Evolutionary conservation across 2,797 vertebrate species (phyloP).

Genomic region (Garrulus glandarius): DNA sequence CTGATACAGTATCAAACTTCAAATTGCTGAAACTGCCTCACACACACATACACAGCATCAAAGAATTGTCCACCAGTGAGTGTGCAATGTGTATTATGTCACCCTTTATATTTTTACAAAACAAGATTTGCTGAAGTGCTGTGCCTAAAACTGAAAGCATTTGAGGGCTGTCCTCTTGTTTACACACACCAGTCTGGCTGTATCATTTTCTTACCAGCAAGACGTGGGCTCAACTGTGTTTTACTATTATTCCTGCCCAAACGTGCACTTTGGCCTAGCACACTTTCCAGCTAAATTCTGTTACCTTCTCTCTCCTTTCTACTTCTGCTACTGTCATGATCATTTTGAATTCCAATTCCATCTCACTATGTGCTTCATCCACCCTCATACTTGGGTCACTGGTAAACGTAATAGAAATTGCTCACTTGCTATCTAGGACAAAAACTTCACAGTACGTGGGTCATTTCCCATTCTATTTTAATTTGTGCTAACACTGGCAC

Average conservation of each 20-base stretch:
- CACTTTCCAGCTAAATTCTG: not conserved
- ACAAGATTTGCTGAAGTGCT: not conserved
- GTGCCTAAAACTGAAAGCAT: not conserved
- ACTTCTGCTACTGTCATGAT: not conserved
- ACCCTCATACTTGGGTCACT: not conserved
- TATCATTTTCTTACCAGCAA: not conserved
- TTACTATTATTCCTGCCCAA: not conserved
- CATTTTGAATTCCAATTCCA: not conserved
- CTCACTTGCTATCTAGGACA: not conserved
- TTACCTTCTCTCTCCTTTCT: not conserved
- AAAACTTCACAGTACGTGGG: not conserved
- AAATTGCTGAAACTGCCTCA: not conserved
- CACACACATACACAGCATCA: not conserved
- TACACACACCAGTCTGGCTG: not conserved
- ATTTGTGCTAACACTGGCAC: not conserved
- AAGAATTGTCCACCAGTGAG: not conserved
- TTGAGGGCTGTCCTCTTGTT: not conserved
- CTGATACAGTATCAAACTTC: not conserved
- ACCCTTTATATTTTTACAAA: not conserved
- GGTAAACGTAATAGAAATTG: not conserved
- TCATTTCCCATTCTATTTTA: not conserved
- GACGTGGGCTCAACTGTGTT: not conserved
- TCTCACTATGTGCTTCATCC: not conserved
- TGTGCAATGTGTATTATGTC: not conserved
- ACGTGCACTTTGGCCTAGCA: not conserved